Percentiles rank a stretch among this genome's conserved stretches.
phyloP scores from a whole-genome alignment of 30 jellyfish, hydroid and myxozoan genomes.

The Hydractinia symbiolongicarpus region DNA sequence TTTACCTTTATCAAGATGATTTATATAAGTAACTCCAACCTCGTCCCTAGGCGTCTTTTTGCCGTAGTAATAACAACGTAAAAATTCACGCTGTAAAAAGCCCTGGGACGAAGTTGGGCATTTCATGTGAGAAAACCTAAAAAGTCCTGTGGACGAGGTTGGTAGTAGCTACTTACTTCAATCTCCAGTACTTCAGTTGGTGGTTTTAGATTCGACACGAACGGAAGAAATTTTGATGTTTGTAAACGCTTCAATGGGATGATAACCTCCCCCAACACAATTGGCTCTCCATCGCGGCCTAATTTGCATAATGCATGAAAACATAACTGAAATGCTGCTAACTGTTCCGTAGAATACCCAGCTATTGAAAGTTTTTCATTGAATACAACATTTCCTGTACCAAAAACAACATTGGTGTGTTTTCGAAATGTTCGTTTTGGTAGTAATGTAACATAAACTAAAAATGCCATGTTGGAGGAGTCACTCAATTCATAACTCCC shows the following conservation, averaged over 20 bases:
- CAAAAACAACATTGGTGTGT: conserved; percentile 42
- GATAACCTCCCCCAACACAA: conserved; percentile 54
- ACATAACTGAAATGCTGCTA: conserved; percentile 17
- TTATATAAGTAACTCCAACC: too few relatives aligned
- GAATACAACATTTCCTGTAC: conserved; percentile 32
- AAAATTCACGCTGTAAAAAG: too few relatives aligned
- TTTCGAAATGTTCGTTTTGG: conserved; percentile 41
- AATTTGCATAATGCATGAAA: conserved; percentile 52
- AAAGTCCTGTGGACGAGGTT: too few relatives aligned
- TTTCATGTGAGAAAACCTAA: too few relatives aligned
- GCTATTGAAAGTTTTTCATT: conserved; percentile 35
- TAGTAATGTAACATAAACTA: conserved; percentile 38
- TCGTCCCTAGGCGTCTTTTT: too few relatives aligned
- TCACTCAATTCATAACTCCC: conserved; percentile 33
- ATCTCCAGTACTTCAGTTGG: conserved; percentile 51
- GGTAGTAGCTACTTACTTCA: conserved; percentile 21
- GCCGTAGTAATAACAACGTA: too few relatives aligned
- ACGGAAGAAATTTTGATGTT: conserved; percentile 16
- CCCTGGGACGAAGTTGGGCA: too few relatives aligned
- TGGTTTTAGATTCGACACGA: conserved; percentile 23
- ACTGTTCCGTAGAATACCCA: conserved; percentile 24
- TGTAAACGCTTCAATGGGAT: conserved; percentile 31
- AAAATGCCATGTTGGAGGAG: conserved; percentile 32
- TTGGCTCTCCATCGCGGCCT: conserved; percentile 60
- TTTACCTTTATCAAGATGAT: too few relatives aligned